Evolutionary conservation across 2,888 invertebrate genomes (phyloP).

Genomic region (Griposia aprilina): DNA sequence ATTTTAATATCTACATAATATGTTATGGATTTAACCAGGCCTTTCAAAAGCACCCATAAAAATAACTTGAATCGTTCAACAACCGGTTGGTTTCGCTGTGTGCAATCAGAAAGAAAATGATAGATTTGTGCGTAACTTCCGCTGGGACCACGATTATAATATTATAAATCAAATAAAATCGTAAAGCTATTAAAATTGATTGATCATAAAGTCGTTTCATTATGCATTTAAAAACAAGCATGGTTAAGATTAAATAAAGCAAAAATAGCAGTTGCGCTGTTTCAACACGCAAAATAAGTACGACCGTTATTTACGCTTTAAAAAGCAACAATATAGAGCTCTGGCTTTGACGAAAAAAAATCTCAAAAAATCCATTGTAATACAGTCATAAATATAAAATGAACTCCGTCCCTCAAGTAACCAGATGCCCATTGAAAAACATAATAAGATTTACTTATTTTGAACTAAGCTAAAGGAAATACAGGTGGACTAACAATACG

Average conservation of each 20-base stretch:
- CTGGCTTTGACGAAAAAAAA: constrained; percentile 42
- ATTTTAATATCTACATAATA: constrained; percentile 73
- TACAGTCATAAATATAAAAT: constrained; percentile 82
- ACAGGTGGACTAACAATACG: constrained; percentile 87
- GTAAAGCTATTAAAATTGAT: constrained; percentile 26
- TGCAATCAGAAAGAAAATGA: constrained; percentile 56
- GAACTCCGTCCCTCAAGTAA: constrained; percentile 82
- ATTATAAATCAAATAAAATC: constrained; percentile 42
- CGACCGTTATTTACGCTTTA: constrained; percentile 12
- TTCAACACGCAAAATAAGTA: constrained; percentile 8
- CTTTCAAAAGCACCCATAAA: constrained; percentile 60
- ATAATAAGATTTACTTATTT: constrained; percentile 88
- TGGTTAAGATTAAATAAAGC: not conserved
- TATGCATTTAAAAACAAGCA: constrained; percentile 13
- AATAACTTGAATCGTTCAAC: constrained; percentile 59
- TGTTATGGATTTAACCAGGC: constrained; percentile 64
- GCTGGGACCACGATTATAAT: constrained; percentile 20
- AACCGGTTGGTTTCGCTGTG: constrained; percentile 51
- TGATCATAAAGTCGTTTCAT: constrained; percentile 5
- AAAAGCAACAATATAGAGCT: constrained; percentile 3
- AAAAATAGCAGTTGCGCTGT: not conserved
- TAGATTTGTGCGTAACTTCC: constrained; percentile 55
- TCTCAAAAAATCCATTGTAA: constrained; percentile 65
- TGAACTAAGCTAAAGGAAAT: constrained; percentile 82
- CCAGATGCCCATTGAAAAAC: constrained; percentile 84